These are phyloP conservation scores for Chironex yamaguchii DNA, from an alignment of 30 jellyfish, hydroid and myxozoan species.

Conservation along the genomic window DNA sequence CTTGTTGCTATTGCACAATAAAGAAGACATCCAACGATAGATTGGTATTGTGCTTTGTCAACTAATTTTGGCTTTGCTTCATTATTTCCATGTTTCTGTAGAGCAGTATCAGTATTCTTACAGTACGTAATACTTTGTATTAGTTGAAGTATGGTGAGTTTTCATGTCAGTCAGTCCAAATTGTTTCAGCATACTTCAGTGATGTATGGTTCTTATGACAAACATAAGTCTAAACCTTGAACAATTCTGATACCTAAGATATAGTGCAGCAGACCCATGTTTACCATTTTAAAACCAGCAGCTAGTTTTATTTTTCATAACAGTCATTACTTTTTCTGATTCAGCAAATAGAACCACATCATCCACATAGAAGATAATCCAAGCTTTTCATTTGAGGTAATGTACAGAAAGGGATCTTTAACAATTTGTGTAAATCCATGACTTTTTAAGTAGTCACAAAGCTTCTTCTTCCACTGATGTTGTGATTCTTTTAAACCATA, in stretches of 20 bases:
- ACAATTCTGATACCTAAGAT: background rate
- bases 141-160: background rate
- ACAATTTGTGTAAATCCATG: background rate
- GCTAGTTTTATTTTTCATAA: background rate
- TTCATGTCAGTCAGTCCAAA: background rate
- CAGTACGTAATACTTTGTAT: too few relatives aligned
- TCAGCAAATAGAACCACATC: background rate
- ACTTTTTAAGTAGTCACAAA: background rate
- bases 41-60: background rate
- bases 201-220: background rate
- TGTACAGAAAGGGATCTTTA: background rate
- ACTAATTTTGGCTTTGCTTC: background rate
- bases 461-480: background rate
- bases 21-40: background rate
- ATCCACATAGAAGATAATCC: background rate
- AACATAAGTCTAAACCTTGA: background rate
- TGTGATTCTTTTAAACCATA: background rate
- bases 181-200: background rate
- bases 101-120: too few relatives aligned
- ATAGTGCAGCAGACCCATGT: background rate
- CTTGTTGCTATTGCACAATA: background rate
- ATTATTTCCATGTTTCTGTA: background rate
- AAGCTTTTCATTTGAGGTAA: background rate
- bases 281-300: background rate
- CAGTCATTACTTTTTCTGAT: background rate